Conservation (phyloP, 2,113 vertebrate genomes). For the Aviceda subcristata region DNA sequence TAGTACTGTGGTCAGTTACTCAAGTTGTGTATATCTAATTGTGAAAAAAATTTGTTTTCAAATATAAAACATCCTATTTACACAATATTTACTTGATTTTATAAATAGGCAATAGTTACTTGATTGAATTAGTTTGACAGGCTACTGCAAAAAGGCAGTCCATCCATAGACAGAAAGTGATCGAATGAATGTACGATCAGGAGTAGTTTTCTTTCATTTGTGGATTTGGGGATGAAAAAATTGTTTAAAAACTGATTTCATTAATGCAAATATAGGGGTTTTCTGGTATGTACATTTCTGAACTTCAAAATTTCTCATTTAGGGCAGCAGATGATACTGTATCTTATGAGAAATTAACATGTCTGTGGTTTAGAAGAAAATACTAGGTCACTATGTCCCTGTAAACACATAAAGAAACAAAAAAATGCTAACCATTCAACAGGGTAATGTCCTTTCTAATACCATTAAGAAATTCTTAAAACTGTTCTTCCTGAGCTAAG, state of each 20-base stretch:
- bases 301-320: background rate
- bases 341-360: background rate
- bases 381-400: background rate
- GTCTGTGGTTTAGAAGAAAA: background rate
- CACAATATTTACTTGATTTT: rapidly evolving
- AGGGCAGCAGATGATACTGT: background rate
- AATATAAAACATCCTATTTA: background rate
- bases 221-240: background rate
- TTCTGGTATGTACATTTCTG: background rate
- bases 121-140: background rate
- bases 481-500: background rate
- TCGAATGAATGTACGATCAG: rapidly evolving
- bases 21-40: background rate
- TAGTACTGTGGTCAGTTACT: background rate
- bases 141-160: background rate
- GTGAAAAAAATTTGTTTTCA: background rate
- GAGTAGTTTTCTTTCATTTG: background rate
- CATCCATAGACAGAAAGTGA: background rate
- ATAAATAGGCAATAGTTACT: background rate
- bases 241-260: background rate
- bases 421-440: background rate
- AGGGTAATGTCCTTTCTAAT: background rate
- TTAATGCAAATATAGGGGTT: background rate
- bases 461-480: background rate
- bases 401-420: background rate